Evolutionary conservation across 2,888 invertebrate species (phyloP), one percentile per base, ranked within the genome.

Genomic region (Hofmannophila pseudospretella): DNA sequence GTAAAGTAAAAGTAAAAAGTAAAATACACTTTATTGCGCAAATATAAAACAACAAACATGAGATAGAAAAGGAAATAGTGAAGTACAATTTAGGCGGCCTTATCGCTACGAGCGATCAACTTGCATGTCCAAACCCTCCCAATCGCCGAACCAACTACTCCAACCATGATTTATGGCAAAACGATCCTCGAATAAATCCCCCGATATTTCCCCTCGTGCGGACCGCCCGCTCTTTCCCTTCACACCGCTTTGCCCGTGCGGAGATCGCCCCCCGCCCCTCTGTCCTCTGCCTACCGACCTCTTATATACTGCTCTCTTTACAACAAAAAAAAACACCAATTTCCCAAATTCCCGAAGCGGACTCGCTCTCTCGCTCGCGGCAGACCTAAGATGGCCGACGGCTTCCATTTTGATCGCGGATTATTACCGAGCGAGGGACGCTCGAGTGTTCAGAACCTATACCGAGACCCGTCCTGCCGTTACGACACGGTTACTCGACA

Each of bases 291-390:
- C 80, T 74, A 78, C 80, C 80, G 74, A 78, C 80, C 82, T 82
- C 81, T 80, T 82, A 81, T 82, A 84, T 81, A 86, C 80, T 84
- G 82, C 82, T 82, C 82, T 84, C 82, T 86, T 84, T 81, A 82
- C 77, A 82, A 81, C 79, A 85, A 78, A 84, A 85, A 58, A 70
- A 85, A 84, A 81, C 80, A 84, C 81, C 81, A 82, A 82, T 84
- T 85, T 82, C 82, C 84, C 80, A 85, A 84, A 82, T 81, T 79
- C 82, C 80, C 82, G 74, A 69, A 74, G 77, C 78, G 77, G 78
- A 67, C 75, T 73, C 68, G 67, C 53, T 23, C 65, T 76, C 76
- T 75, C 76, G 72, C 76, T 76, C 85, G 77, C 84, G 74, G 73
- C 79, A 66, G 71, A 79, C 72, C 80, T 78, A 84, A 86, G 84